Evolutionary conservation across 2,888 invertebrate genomes (phyloP).

Genomic region (Megalurothrips usitatus): DNA sequence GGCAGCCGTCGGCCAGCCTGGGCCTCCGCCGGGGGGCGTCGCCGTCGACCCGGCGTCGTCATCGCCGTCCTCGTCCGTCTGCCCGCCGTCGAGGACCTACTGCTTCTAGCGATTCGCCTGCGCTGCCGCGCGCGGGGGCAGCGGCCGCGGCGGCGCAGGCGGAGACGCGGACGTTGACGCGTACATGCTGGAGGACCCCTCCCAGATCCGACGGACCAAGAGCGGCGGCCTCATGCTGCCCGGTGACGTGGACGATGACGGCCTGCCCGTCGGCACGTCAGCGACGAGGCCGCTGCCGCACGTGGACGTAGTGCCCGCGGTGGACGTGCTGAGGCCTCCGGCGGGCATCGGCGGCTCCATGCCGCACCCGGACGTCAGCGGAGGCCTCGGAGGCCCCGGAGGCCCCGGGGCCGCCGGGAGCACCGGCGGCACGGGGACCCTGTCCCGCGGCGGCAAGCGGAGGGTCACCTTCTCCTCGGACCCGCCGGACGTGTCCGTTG

Average conservation of each 20-base stretch:
- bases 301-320: not conserved
- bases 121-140: slow-evolving; percentile 27
- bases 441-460: slow-evolving; percentile 6
- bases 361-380: not conserved
- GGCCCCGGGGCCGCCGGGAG: not conserved
- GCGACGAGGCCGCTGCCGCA: no score
- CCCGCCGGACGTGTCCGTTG: slow-evolving; percentile 16
- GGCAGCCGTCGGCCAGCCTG: slow-evolving; percentile 30
- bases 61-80: slow-evolving; percentile 48
- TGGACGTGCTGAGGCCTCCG: not conserved
- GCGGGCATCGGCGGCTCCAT: not conserved
- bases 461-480: slow-evolving; percentile 19
- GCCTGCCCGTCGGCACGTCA: no score
- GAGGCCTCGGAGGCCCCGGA: no score
- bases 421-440: not conserved
- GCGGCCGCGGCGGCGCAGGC: slow-evolving; percentile 27
- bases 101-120: slow-evolving; percentile 51
- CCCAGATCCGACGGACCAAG: not conserved
- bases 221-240: slow-evolving; percentile 16
- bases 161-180: not conserved
- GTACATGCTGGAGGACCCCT: slow-evolving; percentile 4
- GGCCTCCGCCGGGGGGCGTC: slow-evolving; percentile 32
- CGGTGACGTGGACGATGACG: not conserved
- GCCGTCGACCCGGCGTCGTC: slow-evolving; percentile 25
- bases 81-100: slow-evolving; percentile 53